Evolutionary conservation across 2,888 invertebrate genomes (phyloP).

Genomic region (Drepana falcataria): DNA sequence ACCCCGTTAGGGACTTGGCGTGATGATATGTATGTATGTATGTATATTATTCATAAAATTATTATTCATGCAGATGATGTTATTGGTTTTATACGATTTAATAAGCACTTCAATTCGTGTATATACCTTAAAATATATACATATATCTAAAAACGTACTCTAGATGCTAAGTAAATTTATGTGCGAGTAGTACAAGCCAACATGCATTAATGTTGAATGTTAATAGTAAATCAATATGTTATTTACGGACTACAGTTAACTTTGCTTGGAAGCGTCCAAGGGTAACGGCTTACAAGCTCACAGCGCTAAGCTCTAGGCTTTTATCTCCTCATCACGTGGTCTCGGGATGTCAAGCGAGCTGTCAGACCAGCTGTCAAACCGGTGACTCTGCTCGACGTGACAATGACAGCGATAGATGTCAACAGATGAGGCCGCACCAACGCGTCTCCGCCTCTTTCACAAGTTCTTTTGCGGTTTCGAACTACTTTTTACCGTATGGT

Average conservation of each 20-base stretch:
- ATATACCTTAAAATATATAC: too few relatives aligned
- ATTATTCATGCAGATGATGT: too few relatives aligned
- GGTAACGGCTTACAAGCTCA: conserved; percentile 22
- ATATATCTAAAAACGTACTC: too few relatives aligned
- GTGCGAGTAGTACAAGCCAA: neutral
- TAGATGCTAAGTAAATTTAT: neutral
- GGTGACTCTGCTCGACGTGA: conserved; percentile 23
- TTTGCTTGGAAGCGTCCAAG: conserved; percentile 12
- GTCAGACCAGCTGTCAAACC: conserved; percentile 45
- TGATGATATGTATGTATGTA: too few relatives aligned
- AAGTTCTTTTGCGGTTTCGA: conserved; percentile 24
- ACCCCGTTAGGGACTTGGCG: too few relatives aligned
- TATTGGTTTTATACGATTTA: too few relatives aligned
- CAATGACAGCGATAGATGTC: conserved; percentile 42
- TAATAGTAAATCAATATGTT: neutral
- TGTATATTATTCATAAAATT: too few relatives aligned
- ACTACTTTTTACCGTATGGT: conserved; percentile 24
- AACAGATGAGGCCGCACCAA: conserved; percentile 19
- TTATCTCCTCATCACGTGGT: conserved; percentile 52
- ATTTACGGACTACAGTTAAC: neutral
- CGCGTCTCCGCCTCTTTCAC: conserved; percentile 34
- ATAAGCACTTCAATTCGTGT: too few relatives aligned
- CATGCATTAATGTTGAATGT: neutral
- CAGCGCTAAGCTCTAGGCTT: conserved; percentile 31
- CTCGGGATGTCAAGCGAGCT: conserved; percentile 34